phyloP scores from a whole-genome alignment of 2,888 invertebrate genomes.

The Zygaena filipendulae region DNA sequence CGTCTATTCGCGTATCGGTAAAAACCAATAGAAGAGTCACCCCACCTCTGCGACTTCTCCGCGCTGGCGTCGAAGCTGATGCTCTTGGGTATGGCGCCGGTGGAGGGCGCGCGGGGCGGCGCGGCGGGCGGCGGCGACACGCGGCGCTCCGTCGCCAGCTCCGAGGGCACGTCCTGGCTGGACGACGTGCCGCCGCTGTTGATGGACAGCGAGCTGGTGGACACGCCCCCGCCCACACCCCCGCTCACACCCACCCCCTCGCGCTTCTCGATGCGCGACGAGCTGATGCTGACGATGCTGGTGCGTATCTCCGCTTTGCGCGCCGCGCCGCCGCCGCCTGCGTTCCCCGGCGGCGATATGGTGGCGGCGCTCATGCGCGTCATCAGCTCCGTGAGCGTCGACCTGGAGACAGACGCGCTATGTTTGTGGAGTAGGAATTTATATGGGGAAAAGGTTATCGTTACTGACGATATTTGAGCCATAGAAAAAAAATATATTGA shows the following conservation, averaged over 20 bases:
- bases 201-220: conserved; percentile 51
- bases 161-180: conserved; percentile 59
- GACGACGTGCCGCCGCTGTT: conserved; percentile 57
- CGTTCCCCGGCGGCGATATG: conserved; percentile 40
- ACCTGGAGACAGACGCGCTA: too few species aligned
- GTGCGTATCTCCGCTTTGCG: conserved; percentile 52
- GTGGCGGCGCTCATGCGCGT: conserved; percentile 53
- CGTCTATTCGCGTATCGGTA: too few species aligned
- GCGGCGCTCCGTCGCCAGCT: conserved; percentile 50
- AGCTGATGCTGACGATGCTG: conserved; percentile 51
- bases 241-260: too few species aligned
- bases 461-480: too few species aligned
- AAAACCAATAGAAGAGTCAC: too few species aligned
- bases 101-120: conserved; percentile 64
- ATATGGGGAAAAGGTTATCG: too few species aligned
- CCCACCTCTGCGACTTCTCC: conserved; percentile 78
- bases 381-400: conserved; percentile 49
- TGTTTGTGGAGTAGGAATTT: too few species aligned
- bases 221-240: conserved; percentile 46
- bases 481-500: too few species aligned
- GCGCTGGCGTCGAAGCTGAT: conserved; percentile 93
- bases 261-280: conserved; percentile 51
- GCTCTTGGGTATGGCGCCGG: conserved; percentile 91
- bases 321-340: conserved; percentile 42
- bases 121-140: conserved; percentile 46